Percentiles rank a stretch among this genome's conserved stretches.
phyloP scores from a whole-genome alignment of 2,113 vertebrate genomes.

The Python bivittatus region DNA sequence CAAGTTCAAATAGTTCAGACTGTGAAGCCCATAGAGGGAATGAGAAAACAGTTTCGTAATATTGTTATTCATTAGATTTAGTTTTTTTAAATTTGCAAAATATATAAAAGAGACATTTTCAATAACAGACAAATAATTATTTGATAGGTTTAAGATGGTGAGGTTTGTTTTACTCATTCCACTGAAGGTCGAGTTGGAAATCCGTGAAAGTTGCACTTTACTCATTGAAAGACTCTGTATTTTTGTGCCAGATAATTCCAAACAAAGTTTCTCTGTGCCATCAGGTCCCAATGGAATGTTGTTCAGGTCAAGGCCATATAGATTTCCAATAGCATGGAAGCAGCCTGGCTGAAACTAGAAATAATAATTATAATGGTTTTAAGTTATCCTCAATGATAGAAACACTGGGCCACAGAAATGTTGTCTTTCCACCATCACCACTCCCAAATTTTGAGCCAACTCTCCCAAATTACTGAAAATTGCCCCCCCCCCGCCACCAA shows the following conservation, averaged over 20 bases:
- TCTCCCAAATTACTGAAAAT: not conserved
- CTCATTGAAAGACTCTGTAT: slow-evolving; percentile 80
- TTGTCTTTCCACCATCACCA: not conserved
- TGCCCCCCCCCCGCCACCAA: not conserved
- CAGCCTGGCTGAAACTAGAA: slow-evolving; percentile 83
- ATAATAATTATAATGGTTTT: slow-evolving; percentile 17
- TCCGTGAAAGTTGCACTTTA: slow-evolving; percentile 66
- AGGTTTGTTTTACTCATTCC: slow-evolving; percentile 82
- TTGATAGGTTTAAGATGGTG: slow-evolving; percentile 81
- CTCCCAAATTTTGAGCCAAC: not conserved
- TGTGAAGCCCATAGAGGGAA: slow-evolving; percentile 83
- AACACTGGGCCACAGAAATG: not conserved
- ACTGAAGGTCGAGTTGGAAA: slow-evolving; percentile 74
- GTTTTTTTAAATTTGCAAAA: slow-evolving; percentile 76
- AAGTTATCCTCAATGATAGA: not conserved
- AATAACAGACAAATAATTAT: slow-evolving; percentile 76
- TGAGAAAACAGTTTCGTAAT: slow-evolving; percentile 71
- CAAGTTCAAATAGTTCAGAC: slow-evolving; percentile 79
- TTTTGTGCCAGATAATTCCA: slow-evolving; percentile 77
- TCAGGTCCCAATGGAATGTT: slow-evolving; percentile 66
- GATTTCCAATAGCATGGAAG: slow-evolving; percentile 77
- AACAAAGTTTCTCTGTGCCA: slow-evolving; percentile 72
- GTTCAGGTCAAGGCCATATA: slow-evolving; percentile 80
- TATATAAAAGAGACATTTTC: slow-evolving; percentile 79
- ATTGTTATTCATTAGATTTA: slow-evolving; percentile 80